Evolutionary conservation across 2,888 invertebrate genomes (phyloP), one percentile per base, ranked within the genome.

Genomic region (Euproctis similis): DNA sequence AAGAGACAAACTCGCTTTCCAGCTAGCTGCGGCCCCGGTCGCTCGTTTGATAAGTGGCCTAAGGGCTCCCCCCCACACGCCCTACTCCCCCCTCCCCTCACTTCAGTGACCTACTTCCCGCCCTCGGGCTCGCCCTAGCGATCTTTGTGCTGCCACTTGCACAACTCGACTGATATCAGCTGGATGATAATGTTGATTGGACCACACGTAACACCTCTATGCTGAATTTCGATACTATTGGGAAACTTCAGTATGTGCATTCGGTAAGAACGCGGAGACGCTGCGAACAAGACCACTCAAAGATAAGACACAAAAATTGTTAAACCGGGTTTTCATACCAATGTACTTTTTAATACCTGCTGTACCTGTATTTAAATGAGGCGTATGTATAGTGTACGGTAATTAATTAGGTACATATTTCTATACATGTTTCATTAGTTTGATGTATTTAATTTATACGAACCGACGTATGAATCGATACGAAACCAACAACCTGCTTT

Each of bases 141-240:
- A 80, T 81, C 80, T 80, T 76, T 78, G 76, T 71, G 76, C 74
- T 69, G 73, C 58, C 66, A 73, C 77, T 81, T 81, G 80, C 78
- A 80, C 80, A 80, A 80, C 75, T 59, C 57, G 50, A 41, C 51
- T 60, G 63, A 65, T 80, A 81, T 80, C 80, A 81, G 78, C 77
- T 78, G 78, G 71, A 73, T 70, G 71, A 75, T 74, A 72, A 62
- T 64, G 60, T 53, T 51, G 61, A 70, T 64, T 65, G 50, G 51
- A 58, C 48, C 53, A 53, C 51, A 53, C 53, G n/a, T n/a, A n/a
- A n/a, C 56, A 55, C 51, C 45, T 56, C 46, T 44, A 45, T 40
- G 45, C 53, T 51, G 53, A 53, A 57, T 63, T 56, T 47, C 49
- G 58, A 52, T 47, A 47, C 45, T 34, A 59, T 62, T 60, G 49